Evolutionary conservation across 2,113 vertebrate genomes (phyloP), one percentile per base, ranked within the genome.

Genomic region (Perognathus longimembris): DNA sequence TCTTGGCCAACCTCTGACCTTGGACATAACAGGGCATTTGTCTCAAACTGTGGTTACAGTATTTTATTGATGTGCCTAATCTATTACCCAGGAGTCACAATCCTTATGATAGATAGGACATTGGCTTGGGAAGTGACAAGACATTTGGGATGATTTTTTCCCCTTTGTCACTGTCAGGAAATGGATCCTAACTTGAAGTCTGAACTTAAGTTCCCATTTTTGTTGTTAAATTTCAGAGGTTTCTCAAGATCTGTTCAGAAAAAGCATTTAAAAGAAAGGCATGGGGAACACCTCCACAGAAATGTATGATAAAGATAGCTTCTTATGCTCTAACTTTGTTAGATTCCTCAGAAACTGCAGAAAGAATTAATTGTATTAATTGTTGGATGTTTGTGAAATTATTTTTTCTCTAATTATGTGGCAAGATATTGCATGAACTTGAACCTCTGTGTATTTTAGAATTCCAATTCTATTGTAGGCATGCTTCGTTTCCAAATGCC

Each of bases 1-100:
- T 95, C 98, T 97, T 88, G 92, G 90, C 91, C 92, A 97, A 98
- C 98, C 97, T 96, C 94, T 98, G 98, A 98, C 98, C 98, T 96
- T 90, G 93, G 90, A 88, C 91, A 89, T 95, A 97, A 21, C 78
- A 97, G 97, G 98, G 97, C 82, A 97, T 98, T 98, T 98, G 97
- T 97, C 94, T 97, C 97, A 97, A 97, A 97, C 98, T 96, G 96
- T 93, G 93, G 88, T 97, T 93, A 91, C 32, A 24, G 85, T 97
- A 85, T 97, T 96, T 97, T 97, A 94, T 89, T 95, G 95, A 97
- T 95, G 63, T 93, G 75, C 69, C 94, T 97, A 96, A 97, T 97
- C 91, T 95, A 88, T 95, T 97, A 97, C 94, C 95, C 93, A 96
- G 92, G 96, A 91, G 71, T 40, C 74, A 95, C 90, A 93, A 61